Conservation (phyloP, 2,888 invertebrate genomes). For the Hypolimnas misippus region DNA sequence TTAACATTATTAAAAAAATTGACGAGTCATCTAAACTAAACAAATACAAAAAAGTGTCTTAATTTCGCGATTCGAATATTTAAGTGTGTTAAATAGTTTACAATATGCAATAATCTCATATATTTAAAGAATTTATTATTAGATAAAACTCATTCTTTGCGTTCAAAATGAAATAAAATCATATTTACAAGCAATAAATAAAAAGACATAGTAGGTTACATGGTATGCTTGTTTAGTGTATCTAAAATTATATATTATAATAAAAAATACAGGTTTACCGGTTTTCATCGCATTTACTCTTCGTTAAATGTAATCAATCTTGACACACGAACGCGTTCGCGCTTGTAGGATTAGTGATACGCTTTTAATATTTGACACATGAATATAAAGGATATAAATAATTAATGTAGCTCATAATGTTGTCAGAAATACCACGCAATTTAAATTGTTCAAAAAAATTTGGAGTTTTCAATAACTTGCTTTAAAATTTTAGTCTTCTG, state of each 20-base stretch:
- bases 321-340: constrained; percentile 42
- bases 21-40: too few relatives aligned
- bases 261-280: constrained; percentile 24
- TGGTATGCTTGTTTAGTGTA: background rate
- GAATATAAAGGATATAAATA: constrained; percentile 1
- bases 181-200: too few relatives aligned
- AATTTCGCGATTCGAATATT: too few relatives aligned
- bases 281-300: constrained; percentile 34
- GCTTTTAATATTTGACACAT: constrained; percentile 24
- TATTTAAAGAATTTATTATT: too few relatives aligned
- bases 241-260: background rate
- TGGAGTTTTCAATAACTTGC: background rate
- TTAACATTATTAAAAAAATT: too few relatives aligned
- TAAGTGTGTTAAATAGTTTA: too few relatives aligned
- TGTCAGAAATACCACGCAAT: background rate
- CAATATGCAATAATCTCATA: too few relatives aligned
- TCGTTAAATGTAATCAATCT: constrained; percentile 41
- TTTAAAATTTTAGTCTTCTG: too few relatives aligned
- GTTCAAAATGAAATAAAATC: too few relatives aligned
- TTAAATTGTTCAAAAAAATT: background rate
- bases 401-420: background rate
- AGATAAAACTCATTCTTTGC: too few relatives aligned
- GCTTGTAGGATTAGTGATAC: constrained; percentile 38
- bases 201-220: too few relatives aligned
- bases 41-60: too few relatives aligned